phyloP scores from a whole-genome alignment of 2,797 vertebrate species.

The Channa striata region DNA sequence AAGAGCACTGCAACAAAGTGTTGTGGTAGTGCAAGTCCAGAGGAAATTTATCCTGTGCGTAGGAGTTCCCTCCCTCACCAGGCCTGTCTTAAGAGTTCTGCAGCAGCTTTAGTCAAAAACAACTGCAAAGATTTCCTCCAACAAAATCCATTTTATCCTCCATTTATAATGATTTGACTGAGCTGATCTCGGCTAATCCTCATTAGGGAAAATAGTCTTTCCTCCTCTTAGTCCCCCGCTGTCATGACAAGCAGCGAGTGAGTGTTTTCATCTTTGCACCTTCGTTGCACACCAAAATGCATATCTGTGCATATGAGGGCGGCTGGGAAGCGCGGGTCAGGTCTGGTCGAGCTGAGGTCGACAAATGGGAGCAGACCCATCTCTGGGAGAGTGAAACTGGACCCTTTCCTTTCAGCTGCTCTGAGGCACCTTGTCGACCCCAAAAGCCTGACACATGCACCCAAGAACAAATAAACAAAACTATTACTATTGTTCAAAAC shows the following conservation, averaged over 20 bases:
- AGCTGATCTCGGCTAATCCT: constrained; percentile 31
- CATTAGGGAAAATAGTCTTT: constrained; percentile 18
- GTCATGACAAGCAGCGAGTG: background rate
- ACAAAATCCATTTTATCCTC: constrained; percentile 45
- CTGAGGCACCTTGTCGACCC: constrained; percentile 28
- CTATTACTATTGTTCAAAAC: constrained; percentile 41
- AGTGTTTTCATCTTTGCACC: background rate
- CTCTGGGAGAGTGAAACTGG: constrained; percentile 70
- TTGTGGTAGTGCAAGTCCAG: constrained; percentile 47
- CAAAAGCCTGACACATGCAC: constrained; percentile 22
- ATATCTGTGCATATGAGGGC: background rate
- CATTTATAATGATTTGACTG: constrained; percentile 30
- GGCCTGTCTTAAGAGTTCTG: constrained; percentile 30
- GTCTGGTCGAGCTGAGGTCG: constrained; percentile 56
- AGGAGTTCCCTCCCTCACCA: constrained; percentile 58
- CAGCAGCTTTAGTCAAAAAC: constrained; percentile 50
- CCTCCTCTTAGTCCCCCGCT: background rate
- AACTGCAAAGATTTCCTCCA: constrained; percentile 34
- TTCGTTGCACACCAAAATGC: background rate
- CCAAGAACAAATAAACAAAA: constrained; percentile 39
- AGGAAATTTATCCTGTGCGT: constrained; percentile 64
- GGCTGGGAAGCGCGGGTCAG: constrained; percentile 24
- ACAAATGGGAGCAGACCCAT: constrained; percentile 18
- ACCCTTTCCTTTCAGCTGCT: constrained; percentile 48
- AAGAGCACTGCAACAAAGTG: constrained; percentile 62